phyloP scores from a whole-genome alignment of 2,888 invertebrate genomes.

The Amitus sp. region DNA sequence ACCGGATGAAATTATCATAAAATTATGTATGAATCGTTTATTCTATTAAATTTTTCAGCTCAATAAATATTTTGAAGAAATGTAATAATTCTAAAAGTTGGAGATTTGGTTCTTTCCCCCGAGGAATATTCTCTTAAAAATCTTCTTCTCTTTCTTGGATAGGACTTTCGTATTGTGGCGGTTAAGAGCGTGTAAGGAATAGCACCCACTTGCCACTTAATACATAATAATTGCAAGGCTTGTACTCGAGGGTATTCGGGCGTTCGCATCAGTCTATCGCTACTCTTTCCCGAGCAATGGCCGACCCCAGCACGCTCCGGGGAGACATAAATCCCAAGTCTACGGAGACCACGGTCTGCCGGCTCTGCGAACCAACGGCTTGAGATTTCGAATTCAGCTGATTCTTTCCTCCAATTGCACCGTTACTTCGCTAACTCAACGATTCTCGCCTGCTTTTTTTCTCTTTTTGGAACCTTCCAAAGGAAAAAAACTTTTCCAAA shows the following conservation, averaged over 20 bases:
- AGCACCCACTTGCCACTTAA: conserved; percentile 25
- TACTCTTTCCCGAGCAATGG: conserved; percentile 31
- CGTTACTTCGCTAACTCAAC: conserved; percentile 52
- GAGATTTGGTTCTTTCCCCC: too few species aligned
- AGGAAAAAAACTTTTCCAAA: too few species aligned
- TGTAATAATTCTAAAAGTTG: too few species aligned
- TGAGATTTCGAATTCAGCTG: conserved; percentile 59
- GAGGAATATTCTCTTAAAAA: too few species aligned
- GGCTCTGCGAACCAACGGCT: conserved; percentile 38
- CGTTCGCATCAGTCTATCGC: conserved; percentile 36
- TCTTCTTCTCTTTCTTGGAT: too few species aligned
- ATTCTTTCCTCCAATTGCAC: conserved; percentile 59
- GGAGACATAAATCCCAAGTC: conserved; percentile 61
- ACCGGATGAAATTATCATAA: too few species aligned
- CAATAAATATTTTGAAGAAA: too few species aligned
- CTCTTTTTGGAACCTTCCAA: conserved; percentile 13
- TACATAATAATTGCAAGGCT: conserved; percentile 39
- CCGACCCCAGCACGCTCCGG: conserved; percentile 48
- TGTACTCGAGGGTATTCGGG: conserved; percentile 27
- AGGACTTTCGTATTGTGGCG: too few species aligned
- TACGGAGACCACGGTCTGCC: conserved; percentile 49
- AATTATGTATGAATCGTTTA: too few species aligned
- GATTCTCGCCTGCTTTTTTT: conserved; percentile 38
- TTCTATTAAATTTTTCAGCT: too few species aligned
- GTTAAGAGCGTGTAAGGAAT: too few species aligned